Base-by-base conservation (phyloP, 2,888 invertebrate species). In the Brachyptera risi region DNA sequence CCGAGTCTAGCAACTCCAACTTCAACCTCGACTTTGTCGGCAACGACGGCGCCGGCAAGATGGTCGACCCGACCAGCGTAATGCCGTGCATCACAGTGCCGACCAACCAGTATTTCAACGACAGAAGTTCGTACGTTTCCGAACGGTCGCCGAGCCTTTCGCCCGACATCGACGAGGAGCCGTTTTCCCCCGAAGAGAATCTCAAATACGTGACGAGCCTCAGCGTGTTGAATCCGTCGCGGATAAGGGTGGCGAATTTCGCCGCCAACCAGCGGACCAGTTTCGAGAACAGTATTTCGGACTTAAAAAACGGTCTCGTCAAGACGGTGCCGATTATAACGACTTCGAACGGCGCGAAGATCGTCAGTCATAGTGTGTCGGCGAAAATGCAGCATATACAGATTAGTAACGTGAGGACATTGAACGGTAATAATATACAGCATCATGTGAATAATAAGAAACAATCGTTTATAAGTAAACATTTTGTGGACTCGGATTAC, bases 31-130 rank as follows among this genome's bases (percentile, higher is more conserved):
- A 87, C 73, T 79, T 86, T 67, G 84, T 82, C 70, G 83, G 84
- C 24, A 83, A 83, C 9, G 90, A 90, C 71, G 87, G 86, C 42
- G 84, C 84, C 64, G 85, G 86, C 13, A 86, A 90, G 66, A 86
- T 93, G 83, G 94, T 94, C 3, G 93, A 94, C 77, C 94, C 94
- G 3, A 92, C 91, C 71, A 90, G 90, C 24, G 92, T 93, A 44
- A 88, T 93, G 86, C 93, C 94, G 1, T 42, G 70, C 86, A 86
- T 69, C 86, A 86, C 57, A 38, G 54, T 57, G 62, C 71, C 58
- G 9, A n/a, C n/a, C n/a, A n/a, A n/a, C n/a, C n/a, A n/a, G n/a
- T n/a, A n/a, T n/a, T n/a, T 42, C 54, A 9, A 56, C 56, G 1
- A 38, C 54, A 19, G 40, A 54, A 56, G 40, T 26, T 54, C 51